These are phyloP conservation scores for Drosophila parvula DNA, from an alignment of 1,140 invertebrate species.

Conservation along the genomic window DNA sequence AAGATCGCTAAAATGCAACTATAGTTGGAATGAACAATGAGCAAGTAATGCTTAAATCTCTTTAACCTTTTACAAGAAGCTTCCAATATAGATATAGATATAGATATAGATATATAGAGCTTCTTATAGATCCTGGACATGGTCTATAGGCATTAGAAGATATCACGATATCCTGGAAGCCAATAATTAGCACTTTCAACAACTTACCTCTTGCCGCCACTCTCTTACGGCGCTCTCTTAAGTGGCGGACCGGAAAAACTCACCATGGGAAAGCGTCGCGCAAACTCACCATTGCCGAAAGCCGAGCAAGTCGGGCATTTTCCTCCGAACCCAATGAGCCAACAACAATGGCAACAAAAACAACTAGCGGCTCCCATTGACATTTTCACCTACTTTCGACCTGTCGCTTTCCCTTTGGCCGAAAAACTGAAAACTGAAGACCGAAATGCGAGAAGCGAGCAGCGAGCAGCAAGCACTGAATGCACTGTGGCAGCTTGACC, in stretches of 20 bases:
- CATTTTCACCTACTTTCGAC: constrained; percentile 60
- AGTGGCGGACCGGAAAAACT: constrained; percentile 7
- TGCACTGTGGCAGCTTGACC: constrained; percentile 60
- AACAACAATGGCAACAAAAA: constrained; percentile 10
- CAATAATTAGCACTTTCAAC: neutral
- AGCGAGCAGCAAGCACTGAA: constrained; percentile 30
- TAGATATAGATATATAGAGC: too few relatives aligned
- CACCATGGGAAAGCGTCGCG: constrained; percentile 25
- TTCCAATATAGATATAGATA: neutral
- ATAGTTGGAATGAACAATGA: too few relatives aligned
- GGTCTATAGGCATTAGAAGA: neutral
- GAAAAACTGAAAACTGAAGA: constrained; percentile 11
- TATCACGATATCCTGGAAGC: neutral
- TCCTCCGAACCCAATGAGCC: constrained; percentile 12
- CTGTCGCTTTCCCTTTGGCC: constrained; percentile 56
- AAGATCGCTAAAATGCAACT: too few relatives aligned
- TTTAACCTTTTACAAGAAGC: too few relatives aligned
- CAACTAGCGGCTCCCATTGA: constrained; percentile 39
- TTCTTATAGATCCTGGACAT: too few relatives aligned
- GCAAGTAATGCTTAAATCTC: too few relatives aligned
- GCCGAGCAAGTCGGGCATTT: neutral
- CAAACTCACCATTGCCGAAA: constrained; percentile 53
- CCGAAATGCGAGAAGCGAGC: constrained; percentile 3
- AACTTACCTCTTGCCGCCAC: neutral
- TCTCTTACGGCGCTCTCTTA: constrained; percentile 46